A percentile compares a stretch with the other conserved stretches of the same genome.
phyloP scores from a whole-genome alignment of 2,113 vertebrate species.

The Pterocles gutturalis region DNA sequence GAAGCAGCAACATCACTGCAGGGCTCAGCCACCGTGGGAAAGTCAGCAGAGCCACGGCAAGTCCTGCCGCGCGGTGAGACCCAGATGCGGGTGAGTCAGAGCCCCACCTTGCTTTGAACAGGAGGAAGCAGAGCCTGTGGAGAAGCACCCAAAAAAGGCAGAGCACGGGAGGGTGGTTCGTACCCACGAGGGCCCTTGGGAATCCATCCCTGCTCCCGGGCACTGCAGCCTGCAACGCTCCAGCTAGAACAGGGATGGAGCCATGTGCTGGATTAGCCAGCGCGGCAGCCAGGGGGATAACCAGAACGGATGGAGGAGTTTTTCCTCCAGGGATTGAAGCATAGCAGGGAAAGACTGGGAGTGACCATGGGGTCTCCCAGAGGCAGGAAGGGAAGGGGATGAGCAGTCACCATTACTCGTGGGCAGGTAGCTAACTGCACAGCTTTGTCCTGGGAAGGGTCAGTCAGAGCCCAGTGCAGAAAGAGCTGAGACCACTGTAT shows the following conservation, averaged over 20 bases:
- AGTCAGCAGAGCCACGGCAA: neutral
- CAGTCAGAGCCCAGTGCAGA: neutral
- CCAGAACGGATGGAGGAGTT: neutral
- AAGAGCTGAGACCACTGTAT: fast-evolving
- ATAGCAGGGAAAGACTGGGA: neutral
- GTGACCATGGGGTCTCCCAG: neutral
- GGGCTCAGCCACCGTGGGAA: conserved; percentile 54
- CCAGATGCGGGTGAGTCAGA: conserved; percentile 3
- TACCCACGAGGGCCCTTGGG: fast-evolving
- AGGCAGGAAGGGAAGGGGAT: neutral
- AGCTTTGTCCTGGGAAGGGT: neutral
- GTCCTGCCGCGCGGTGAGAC: neutral
- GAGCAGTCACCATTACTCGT: neutral
- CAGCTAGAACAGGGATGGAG: neutral
- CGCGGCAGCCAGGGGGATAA: fast-evolving
- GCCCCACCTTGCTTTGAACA: conserved; percentile 2
- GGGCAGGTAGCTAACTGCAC: neutral
- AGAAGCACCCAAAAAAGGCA: neutral
- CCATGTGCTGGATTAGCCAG: too few relatives aligned
- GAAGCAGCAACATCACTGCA: neutral
- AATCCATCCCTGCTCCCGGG: neutral
- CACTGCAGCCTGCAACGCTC: neutral
- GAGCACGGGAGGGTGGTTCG: fast-evolving
- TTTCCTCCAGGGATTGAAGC: fast-evolving
- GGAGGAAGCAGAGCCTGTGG: neutral